These are phyloP conservation scores for Aphis gossypii DNA, from an alignment of 1,140 invertebrate species.

Conservation along the genomic window DNA sequence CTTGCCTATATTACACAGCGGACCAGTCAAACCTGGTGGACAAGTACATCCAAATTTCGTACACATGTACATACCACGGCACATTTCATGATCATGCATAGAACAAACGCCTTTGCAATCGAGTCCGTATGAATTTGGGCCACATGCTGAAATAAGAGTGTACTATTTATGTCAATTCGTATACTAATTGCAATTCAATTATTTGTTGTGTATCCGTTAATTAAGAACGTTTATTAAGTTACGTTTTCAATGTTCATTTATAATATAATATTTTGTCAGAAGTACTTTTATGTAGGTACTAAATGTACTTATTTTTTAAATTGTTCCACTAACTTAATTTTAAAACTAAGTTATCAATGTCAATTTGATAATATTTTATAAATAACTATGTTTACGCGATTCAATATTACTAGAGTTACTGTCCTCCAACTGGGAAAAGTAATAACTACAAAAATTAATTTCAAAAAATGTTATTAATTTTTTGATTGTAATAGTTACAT, in stretches of 20 bases:
- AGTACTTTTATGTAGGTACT: background rate
- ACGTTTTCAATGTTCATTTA: background rate
- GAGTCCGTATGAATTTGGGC: background rate
- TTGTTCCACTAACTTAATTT: background rate
- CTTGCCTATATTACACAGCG: background rate
- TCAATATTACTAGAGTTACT: too few relatives aligned
- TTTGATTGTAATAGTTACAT: too few relatives aligned
- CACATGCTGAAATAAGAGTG: background rate
- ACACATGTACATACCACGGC: conserved; percentile 17
- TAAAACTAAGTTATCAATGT: background rate
- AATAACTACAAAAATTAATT: too few relatives aligned
- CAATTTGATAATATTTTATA: background rate
- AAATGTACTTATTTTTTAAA: background rate
- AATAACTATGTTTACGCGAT: background rate
- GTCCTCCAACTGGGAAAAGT: too few relatives aligned
- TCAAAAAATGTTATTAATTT: too few relatives aligned
- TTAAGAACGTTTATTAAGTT: background rate
- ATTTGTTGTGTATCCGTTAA: background rate
- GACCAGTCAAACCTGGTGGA: background rate
- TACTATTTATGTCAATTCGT: background rate
- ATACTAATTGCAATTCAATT: background rate
- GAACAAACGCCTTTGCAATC: conserved; percentile 4
- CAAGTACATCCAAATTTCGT: background rate
- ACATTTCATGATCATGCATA: background rate
- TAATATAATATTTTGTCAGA: too few relatives aligned